Base-by-base conservation (phyloP, 2,888 invertebrate species). In the Platycheirus rosarum region DNA sequence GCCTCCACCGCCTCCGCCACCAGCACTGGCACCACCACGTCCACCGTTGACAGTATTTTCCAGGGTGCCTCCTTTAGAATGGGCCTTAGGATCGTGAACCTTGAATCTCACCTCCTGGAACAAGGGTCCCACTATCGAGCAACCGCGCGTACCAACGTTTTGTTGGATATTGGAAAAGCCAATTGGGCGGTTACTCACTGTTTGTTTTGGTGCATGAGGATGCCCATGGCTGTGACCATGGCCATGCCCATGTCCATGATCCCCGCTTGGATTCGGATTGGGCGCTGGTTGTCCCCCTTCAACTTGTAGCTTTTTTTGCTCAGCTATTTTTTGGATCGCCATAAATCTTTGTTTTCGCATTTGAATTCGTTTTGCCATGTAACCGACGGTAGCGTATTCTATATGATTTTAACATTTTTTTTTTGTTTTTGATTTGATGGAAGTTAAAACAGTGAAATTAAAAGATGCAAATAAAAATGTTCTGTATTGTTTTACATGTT, bases 311-410 rank as follows among this genome's bases (percentile, higher is more conserved):
- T 97, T 97, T 92, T 97, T 97, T 91, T 97, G 96, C 88, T 97
- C 96, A 85, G 96, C 96, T 90, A 97, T 95, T 92, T 97, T 97
- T 91, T 97, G 97, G 88, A 96, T 95, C 79, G 96, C 95, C 90
- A 95, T 93, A 92, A 97, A 96, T 90, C 97, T 94, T 91, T 96
- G 97, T 92, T 97, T 97, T 90, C 97, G 93, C 97, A 98, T 97
- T 91, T 97, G 97, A 92, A 98, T 97, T 91, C 97, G 93, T 92
- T 98, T 98, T 86, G 97, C 97, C 96, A 98, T 97, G 92, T 98
- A 98, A 86, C 98, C 98, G 87, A 98, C 98, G 85, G 98, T 97
- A 85, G 98, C 98, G 92, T 98, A 98, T 93, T 98, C 98, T 97
- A 94, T 86, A 86, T 79, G 78, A 65, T 80, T 84, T 76, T 76